Conservation (phyloP, 2,113 vertebrate species). For the Merops nubicus region DNA sequence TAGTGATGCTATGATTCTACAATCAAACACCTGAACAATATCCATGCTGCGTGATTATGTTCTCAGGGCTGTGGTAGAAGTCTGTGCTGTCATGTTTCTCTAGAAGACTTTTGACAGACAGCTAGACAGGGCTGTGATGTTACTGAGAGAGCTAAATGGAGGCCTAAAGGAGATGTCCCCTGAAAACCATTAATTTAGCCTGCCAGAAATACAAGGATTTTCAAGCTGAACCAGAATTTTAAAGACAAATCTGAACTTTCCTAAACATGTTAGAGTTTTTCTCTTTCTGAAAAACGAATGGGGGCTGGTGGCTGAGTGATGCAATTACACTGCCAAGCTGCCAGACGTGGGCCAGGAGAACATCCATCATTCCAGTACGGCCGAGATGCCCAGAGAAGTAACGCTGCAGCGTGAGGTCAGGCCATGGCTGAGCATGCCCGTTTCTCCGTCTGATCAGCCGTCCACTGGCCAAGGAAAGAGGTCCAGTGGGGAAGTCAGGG, state of each 20-base stretch:
- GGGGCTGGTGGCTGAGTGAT: background rate
- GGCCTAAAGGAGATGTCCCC: background rate
- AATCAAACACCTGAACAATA: background rate
- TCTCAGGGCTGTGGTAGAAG: background rate
- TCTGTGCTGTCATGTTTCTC: background rate
- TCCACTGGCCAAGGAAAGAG: background rate
- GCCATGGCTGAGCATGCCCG: background rate
- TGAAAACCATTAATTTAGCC: background rate
- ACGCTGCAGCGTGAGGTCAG: fast-evolving
- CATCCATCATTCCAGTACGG: background rate
- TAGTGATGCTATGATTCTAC: too few species aligned
- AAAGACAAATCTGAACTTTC: background rate
- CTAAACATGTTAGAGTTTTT: background rate
- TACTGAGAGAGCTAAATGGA: background rate
- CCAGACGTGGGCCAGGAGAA: background rate
- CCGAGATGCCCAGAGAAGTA: background rate
- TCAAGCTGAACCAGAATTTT: background rate
- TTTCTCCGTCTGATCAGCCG: background rate
- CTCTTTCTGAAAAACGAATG: background rate
- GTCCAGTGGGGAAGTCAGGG: too few species aligned
- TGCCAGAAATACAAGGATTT: background rate
- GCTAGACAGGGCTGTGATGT: background rate
- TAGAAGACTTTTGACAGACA: background rate
- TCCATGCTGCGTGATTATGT: background rate
- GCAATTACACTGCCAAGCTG: background rate